Conservation (phyloP, 2,888 invertebrate genomes). For the Stenchaetothrips biformis region DNA sequence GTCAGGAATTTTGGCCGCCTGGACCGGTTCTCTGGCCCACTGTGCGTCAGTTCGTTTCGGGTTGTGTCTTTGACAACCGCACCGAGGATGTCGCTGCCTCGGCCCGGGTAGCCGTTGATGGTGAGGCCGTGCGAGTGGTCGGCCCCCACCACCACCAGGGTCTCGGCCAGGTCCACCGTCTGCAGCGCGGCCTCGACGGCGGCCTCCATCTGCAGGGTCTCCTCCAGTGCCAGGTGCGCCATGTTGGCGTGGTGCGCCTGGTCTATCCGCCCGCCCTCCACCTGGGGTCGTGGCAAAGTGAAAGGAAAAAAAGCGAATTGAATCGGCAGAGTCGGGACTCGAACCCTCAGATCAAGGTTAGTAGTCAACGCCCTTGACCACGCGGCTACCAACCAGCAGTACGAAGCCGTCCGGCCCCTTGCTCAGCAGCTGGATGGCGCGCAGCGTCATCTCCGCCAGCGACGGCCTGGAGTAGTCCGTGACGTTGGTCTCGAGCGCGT, state of each 20-base stretch:
- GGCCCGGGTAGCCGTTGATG: conserved; percentile 58
- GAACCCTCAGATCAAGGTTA: too few relatives aligned
- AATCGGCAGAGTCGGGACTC: neutral
- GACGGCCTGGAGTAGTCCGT: conserved; percentile 47
- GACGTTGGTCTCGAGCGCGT: conserved; percentile 43
- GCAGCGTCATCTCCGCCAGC: conserved; percentile 55
- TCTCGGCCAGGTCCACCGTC: conserved; percentile 55
- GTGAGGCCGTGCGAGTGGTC: conserved; percentile 75
- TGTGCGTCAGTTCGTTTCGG: too few relatives aligned
- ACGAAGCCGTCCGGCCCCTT: conserved; percentile 52
- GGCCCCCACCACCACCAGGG: conserved; percentile 65
- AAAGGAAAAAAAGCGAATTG: too few relatives aligned
- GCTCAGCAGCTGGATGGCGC: conserved; percentile 52
- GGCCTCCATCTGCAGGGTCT: conserved; percentile 67
- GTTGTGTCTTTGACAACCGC: neutral
- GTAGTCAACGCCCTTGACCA: too few relatives aligned
- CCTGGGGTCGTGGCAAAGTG: neutral
- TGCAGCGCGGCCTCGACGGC: conserved; percentile 63
- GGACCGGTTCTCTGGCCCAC: too few relatives aligned
- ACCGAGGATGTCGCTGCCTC: conserved; percentile 56
- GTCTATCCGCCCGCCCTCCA: conserved; percentile 63
- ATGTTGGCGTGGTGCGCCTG: conserved; percentile 75
- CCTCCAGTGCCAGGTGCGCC: conserved; percentile 67
- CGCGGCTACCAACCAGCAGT: conserved; percentile 45
- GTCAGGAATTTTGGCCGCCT: too few relatives aligned